Evolutionary conservation across 1,140 invertebrate species (phyloP).

Genomic region (Aphidius ervi): DNA sequence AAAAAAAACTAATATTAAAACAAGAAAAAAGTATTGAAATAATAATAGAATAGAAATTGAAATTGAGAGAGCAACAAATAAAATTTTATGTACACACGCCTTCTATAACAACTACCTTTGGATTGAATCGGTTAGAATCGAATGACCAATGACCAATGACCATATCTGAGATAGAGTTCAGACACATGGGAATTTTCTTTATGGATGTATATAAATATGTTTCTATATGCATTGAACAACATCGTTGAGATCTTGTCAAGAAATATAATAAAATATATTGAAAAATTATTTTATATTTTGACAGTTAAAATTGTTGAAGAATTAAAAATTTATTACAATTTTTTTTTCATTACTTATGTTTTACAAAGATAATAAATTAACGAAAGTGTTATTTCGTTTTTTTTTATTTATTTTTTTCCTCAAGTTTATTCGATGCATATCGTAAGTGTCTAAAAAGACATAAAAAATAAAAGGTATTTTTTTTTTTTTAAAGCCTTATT

Average conservation of each 20-base stretch:
- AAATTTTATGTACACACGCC: conserved; percentile 2
- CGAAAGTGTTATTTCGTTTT: too few species aligned
- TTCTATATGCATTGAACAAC: conserved; percentile 10
- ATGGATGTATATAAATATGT: neutral
- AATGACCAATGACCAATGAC: conserved; percentile 18
- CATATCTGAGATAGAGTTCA: neutral
- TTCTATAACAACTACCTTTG: conserved; percentile 13
- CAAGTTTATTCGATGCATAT: too few species aligned
- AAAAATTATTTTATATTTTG: too few species aligned
- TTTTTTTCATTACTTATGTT: too few species aligned
- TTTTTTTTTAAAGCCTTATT: conserved; percentile 2
- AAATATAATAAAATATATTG: too few species aligned
- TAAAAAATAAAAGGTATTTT: neutral
- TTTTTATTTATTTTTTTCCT: too few species aligned
- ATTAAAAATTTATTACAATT: too few species aligned
- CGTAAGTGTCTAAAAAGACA: neutral
- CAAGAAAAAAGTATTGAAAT: neutral
- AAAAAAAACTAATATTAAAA: neutral
- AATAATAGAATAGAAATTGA: conserved; percentile 2
- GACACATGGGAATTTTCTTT: conserved; percentile 13
- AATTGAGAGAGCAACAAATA: neutral
- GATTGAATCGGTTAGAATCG: conserved; percentile 10
- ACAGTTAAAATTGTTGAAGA: too few species aligned
- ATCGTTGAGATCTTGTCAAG: too few species aligned
- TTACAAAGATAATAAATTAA: too few species aligned